Conservation (phyloP, 2,113 vertebrate genomes). For the Colossoma macropomum region DNA sequence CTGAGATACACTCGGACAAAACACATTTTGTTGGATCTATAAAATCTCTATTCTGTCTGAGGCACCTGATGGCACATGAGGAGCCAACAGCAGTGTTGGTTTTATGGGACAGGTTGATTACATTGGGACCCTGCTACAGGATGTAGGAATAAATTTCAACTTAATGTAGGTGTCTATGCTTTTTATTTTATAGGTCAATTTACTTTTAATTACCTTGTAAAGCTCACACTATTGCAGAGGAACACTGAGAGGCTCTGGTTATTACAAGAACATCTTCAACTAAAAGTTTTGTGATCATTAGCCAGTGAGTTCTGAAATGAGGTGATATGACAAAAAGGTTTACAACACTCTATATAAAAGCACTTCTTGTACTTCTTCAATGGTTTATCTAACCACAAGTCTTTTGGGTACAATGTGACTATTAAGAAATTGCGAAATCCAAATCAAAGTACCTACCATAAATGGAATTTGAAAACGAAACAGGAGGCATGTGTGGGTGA, state of each 20-base stretch:
- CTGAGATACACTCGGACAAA: conserved; percentile 45
- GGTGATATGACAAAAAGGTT: conserved; percentile 4
- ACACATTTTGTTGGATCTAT: conserved; percentile 68
- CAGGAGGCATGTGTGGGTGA: conserved; percentile 31
- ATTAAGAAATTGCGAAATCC: background rate
- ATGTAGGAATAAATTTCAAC: conserved; percentile 54
- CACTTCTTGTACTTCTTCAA: background rate
- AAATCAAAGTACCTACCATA: conserved; percentile 11
- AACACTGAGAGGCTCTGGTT: conserved; percentile 54
- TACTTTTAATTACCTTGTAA: conserved; percentile 74
- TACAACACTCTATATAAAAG: background rate
- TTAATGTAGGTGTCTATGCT: conserved; percentile 56
- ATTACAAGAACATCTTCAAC: background rate
- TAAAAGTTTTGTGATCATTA: background rate
- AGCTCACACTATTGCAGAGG: conserved; percentile 66
- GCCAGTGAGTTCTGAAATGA: background rate
- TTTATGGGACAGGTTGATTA: conserved; percentile 76
- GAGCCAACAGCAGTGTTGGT: conserved; percentile 60
- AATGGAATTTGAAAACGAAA: conserved; percentile 39
- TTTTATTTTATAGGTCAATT: conserved; percentile 72
- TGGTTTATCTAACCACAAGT: background rate
- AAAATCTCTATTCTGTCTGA: conserved; percentile 63
- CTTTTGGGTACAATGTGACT: background rate
- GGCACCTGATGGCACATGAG: conserved; percentile 68
- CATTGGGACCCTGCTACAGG: conserved; percentile 63